phyloP scores from a whole-genome alignment of 2,113 vertebrate species.

The Gopherus evgoodei region DNA sequence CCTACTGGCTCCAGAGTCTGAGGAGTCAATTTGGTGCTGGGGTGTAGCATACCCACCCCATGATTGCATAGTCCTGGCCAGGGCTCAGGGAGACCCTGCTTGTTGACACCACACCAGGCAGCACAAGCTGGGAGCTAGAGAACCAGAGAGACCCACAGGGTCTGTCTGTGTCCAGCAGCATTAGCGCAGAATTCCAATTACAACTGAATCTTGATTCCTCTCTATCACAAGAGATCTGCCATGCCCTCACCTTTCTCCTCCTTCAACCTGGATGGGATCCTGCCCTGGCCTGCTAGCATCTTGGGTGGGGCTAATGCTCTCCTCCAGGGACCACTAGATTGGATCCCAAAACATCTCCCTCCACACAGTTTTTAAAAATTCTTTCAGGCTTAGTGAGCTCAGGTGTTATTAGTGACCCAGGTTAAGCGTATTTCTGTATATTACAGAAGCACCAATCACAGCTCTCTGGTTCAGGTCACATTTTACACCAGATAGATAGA shows the following conservation, averaged over 20 bases:
- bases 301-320: slow-evolving; percentile 32
- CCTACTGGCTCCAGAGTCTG: no score
- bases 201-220: background rate
- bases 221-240: background rate
- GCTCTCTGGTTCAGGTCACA: slow-evolving; percentile 43
- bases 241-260: background rate
- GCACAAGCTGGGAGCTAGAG: background rate
- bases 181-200: background rate
- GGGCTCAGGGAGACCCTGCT: no score
- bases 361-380: slow-evolving; percentile 48
- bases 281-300: background rate
- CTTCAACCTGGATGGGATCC: background rate
- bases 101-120: rapidly evolving
- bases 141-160: background rate
- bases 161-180: background rate
- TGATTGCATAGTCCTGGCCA: background rate
- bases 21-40: background rate
- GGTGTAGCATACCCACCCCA: no score
- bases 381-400: slow-evolving; percentile 63
- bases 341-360: slow-evolving; percentile 47
- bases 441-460: slow-evolving; percentile 35
- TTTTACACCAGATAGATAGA: slow-evolving; percentile 60
- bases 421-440: background rate
- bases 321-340: slow-evolving; percentile 53
- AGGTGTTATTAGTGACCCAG: background rate